Evolutionary conservation across 37 sponge, comb jelly and placozoan species (phyloP).

Genomic region (Cliona cf. orientalis): DNA sequence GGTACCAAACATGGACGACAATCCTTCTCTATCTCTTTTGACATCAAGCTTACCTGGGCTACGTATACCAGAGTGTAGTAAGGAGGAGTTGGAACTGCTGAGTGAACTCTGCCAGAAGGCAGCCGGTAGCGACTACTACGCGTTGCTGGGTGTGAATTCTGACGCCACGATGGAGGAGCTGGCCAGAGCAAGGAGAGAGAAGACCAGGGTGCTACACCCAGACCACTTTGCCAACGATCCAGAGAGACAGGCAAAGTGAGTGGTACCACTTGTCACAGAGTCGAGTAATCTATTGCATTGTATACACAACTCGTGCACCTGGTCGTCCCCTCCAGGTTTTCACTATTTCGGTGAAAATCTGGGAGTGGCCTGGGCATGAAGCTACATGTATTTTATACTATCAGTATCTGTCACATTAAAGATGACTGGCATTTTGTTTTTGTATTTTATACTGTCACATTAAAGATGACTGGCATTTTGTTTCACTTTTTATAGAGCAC

Average conservation of each 20-base stretch:
- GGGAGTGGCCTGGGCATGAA: too few relatives aligned
- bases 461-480: not conserved
- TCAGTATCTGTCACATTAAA: too few relatives aligned
- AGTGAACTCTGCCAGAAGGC: slow-evolving; percentile 22
- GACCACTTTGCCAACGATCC: slow-evolving; percentile 77
- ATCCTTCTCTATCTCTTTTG: too few relatives aligned
- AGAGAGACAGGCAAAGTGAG: slow-evolving; percentile 40
- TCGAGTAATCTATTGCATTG: too few relatives aligned
- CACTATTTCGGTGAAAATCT: too few relatives aligned
- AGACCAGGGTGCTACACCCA: slow-evolving; percentile 77
- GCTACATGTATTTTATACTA: too few relatives aligned
- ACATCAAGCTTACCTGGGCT: too few relatives aligned
- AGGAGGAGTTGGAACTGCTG: slow-evolving; percentile 6
- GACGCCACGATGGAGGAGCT: slow-evolving; percentile 62
- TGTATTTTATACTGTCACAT: too few relatives aligned
- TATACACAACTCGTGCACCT: too few relatives aligned
- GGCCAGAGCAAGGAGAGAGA: slow-evolving; percentile 68
- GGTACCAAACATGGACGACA: too few relatives aligned
- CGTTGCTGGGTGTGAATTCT: slow-evolving; percentile 66
- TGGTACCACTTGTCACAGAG: not conserved
- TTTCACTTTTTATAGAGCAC: slow-evolving; percentile 42
- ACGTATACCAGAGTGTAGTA: too few relatives aligned
- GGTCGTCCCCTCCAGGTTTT: too few relatives aligned
- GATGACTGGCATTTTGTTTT: not conserved
- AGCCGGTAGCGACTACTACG: slow-evolving; percentile 80